Conservation (phyloP, 2,797 vertebrate species). For the Labeo calbasu region DNA sequence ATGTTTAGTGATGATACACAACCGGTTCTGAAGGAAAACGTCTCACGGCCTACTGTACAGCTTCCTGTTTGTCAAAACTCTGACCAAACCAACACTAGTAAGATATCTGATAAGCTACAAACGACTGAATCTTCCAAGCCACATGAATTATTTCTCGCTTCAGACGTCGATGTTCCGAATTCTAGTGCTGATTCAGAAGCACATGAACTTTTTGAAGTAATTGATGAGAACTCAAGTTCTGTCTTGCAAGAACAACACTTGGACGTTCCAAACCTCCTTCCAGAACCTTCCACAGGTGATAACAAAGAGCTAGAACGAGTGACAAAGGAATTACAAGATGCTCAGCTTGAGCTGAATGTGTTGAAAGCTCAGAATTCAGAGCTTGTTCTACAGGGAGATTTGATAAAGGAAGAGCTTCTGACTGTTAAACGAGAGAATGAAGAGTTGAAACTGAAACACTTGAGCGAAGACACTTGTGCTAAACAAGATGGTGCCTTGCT, state of each 20-base stretch:
- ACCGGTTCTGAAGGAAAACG: conserved; percentile 25
- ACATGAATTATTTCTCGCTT: neutral
- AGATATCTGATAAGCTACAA: conserved; percentile 25
- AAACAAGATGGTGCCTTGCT: conserved; percentile 7
- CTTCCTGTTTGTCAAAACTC: neutral
- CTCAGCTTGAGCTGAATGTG: conserved; percentile 40
- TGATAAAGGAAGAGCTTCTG: conserved; percentile 58
- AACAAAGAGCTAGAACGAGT: conserved; percentile 22
- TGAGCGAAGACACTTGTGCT: conserved; percentile 6
- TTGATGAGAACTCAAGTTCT: conserved; percentile 10
- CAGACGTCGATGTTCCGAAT: neutral
- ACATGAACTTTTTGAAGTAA: neutral
- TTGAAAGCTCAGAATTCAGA: conserved; percentile 44
- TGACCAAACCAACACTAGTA: neutral
- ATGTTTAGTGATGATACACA: conserved; percentile 11
- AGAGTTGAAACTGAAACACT: conserved; percentile 55
- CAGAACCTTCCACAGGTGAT: conserved; percentile 28
- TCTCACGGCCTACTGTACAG: conserved; percentile 18
- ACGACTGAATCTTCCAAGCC: neutral
- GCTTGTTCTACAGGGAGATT: conserved; percentile 45
- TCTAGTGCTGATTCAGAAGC: conserved; percentile 28
- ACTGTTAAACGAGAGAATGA: conserved; percentile 64
- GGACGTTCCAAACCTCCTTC: conserved; percentile 18
- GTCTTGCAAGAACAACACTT: conserved; percentile 23
- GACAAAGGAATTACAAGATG: conserved; percentile 46